Evolutionary conservation across 2,888 invertebrate genomes (phyloP), one percentile per base, ranked within the genome.

Genomic region (Meteorus cinctellus): DNA sequence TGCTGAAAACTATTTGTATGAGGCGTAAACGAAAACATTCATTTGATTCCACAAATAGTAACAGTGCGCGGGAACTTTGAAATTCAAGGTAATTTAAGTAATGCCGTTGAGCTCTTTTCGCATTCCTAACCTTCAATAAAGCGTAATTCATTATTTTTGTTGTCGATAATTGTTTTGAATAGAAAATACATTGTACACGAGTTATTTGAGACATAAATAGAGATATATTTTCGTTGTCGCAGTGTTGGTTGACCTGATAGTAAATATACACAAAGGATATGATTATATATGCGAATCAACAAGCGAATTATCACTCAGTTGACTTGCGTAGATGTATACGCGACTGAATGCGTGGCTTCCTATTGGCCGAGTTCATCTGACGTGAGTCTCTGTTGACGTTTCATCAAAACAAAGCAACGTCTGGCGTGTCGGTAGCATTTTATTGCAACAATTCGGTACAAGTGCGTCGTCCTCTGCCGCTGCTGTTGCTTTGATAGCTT

Each of bases 381-480:
- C 82, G 84, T 82, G 71, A 67, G 81, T 80, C 79, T 82, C 82
- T 85, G 87, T 86, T 87, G 87, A 86, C 85, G 86, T 87, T 86
- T 83, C 82, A 79, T 86, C 86, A 88, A 88, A 88, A 88, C 88
- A 88, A 88, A 88, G 88, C 84, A 85, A 78, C 77, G 79, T 82
- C 84, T 82, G 77, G 79, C 77, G 24, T 74, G 69, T 81, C 68
- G 75, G 74, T 73, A 76, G 82, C 86, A 87, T 85, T 87, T 85
- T 83, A 81, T 83, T 80, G 80, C 78, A 77, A 83, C 80, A 75
- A 80, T 81, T 81, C 84, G 83, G 75, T 65, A 83, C 71, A 82
- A 82, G 82, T 84, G 82, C 80, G 74, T 84, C 82, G 81, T 79
- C 60, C 65, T 73, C 73, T 45, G 65, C 62, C 45, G 1, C 19